Evolutionary conservation across 2,888 invertebrate genomes (phyloP).

Genomic region (Sussaba pulchella): DNA sequence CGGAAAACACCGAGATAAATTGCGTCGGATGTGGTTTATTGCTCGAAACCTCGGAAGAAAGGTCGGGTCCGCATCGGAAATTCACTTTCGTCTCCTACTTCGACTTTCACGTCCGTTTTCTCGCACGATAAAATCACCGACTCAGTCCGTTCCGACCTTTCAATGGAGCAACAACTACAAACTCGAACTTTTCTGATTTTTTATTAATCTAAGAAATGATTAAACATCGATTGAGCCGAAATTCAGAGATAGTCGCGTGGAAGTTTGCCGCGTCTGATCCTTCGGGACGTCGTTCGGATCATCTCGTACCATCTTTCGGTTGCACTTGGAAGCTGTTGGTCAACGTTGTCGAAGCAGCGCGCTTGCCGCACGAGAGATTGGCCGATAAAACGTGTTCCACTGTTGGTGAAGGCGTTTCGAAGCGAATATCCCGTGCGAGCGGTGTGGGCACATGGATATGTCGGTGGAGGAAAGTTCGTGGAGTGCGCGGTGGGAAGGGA

Average conservation of each 20-base stretch:
- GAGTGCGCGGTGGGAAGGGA: conserved; percentile 61
- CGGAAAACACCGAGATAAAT: conserved; percentile 66
- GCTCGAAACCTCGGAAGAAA: conserved; percentile 51
- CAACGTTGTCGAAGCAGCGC: conserved; percentile 69
- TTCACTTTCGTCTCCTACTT: conserved; percentile 25
- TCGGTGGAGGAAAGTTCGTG: conserved; percentile 40
- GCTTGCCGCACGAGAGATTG: conserved; percentile 70
- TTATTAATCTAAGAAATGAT: too few species aligned
- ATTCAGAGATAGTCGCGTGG: conserved; percentile 1
- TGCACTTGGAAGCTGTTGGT: conserved; percentile 77
- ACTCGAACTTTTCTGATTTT: background rate
- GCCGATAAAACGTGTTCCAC: conserved; percentile 79
- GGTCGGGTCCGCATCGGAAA: conserved; percentile 53
- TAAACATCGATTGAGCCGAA: background rate
- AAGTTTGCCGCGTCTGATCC: conserved; percentile 23
- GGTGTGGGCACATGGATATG: conserved; percentile 30
- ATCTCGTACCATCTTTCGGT: conserved; percentile 81
- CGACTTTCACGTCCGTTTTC: conserved; percentile 39
- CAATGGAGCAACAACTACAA: conserved; percentile 50
- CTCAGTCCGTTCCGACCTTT: conserved; percentile 65
- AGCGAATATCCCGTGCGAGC: conserved; percentile 40
- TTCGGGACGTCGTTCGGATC: conserved; percentile 42
- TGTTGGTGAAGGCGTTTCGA: conserved; percentile 61
- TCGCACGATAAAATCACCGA: conserved; percentile 9
- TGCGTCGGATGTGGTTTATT: conserved; percentile 53